phyloP scores from a whole-genome alignment of 2,888 invertebrate species.

The Gonocerus acuteangulatus region DNA sequence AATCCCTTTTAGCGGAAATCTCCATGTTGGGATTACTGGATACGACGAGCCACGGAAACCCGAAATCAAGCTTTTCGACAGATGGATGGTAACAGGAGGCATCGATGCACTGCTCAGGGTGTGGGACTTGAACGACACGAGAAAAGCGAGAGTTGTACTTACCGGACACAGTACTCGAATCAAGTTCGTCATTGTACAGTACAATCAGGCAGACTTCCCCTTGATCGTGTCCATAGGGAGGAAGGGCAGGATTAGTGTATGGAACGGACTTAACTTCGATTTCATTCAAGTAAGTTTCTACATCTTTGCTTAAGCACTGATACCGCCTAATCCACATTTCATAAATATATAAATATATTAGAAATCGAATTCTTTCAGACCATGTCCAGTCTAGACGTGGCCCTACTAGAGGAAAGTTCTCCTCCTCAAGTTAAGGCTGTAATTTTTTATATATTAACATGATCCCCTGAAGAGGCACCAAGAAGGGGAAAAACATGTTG shows the following conservation, averaged over 20 bases:
- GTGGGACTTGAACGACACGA: slow-evolving; percentile 74
- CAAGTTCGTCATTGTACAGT: slow-evolving; percentile 55
- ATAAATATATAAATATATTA: too few relatives aligned
- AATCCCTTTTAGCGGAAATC: neutral
- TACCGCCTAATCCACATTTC: too few relatives aligned
- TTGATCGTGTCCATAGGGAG: slow-evolving; percentile 64
- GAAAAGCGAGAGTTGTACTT: slow-evolving; percentile 47
- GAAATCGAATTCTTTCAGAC: too few relatives aligned
- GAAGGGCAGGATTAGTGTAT: slow-evolving; percentile 66
- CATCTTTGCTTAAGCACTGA: too few relatives aligned
- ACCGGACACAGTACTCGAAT: slow-evolving; percentile 65
- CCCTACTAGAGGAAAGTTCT: too few relatives aligned
- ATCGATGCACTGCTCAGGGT: slow-evolving; percentile 60
- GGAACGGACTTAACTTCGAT: slow-evolving; percentile 59
- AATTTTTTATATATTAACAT: too few relatives aligned
- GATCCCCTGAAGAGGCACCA: too few relatives aligned
- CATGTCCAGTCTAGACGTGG: too few relatives aligned
- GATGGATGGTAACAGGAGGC: slow-evolving; percentile 50
- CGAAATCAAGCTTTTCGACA: neutral
- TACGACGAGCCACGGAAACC: neutral
- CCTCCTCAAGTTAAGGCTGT: too few relatives aligned
- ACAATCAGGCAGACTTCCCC: slow-evolving; percentile 48
- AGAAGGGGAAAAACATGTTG: too few relatives aligned
- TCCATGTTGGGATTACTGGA: neutral
- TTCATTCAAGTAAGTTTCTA: slow-evolving; percentile 59